Base-by-base conservation (phyloP, 2,113 vertebrate species). In the Leptosomus discolor region DNA sequence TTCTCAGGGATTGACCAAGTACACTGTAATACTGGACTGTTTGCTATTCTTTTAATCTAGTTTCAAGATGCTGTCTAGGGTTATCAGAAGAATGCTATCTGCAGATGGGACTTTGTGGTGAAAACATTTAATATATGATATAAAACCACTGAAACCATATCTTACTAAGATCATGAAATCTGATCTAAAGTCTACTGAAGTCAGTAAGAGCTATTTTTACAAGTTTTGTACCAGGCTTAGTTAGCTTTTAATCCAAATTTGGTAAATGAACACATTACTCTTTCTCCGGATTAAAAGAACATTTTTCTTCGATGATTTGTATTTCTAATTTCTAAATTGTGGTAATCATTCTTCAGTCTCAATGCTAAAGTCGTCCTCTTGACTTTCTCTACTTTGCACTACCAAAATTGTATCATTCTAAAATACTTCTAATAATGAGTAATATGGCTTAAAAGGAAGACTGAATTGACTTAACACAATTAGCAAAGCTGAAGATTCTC, bases 381-480 rank as follows among this genome's bases (percentile, higher is more conserved):
- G 34, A 60, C 48, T 92, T n/a, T 74, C 56, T 91, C n/a, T 95
- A 63, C 50, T 78, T 60, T 50, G 9, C 69, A 70, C 65, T 91
- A 94, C 60, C 68, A 96, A 95, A 91, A 88, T 15, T 51, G 32
- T 67, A 91, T 50, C 15, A 86, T 70, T 90, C 63, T 90, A 56
- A 83, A 82, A 60, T 14, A 70, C 96, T 96, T 93, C 48, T 92
- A 91, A 78, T 94, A 94, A 94, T 75, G 67, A 93, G 36, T 87
- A 71, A 48, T n/a, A 86, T 91, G 78, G 45, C 45, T 92, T 96
- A 87, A 94, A 90, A 97, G 48, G 61, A 94, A 48, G 36, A 91
- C 51, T 96, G 95, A 97, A 97, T 96, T 96, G 54, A 89, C 80
- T 96, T 95, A 95, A 94, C 39, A 63, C 51, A 97, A 95, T 96